These are phyloP conservation scores for Allacma fusca DNA, from an alignment of 2,888 invertebrate genomes.

Conservation along the genomic window DNA sequence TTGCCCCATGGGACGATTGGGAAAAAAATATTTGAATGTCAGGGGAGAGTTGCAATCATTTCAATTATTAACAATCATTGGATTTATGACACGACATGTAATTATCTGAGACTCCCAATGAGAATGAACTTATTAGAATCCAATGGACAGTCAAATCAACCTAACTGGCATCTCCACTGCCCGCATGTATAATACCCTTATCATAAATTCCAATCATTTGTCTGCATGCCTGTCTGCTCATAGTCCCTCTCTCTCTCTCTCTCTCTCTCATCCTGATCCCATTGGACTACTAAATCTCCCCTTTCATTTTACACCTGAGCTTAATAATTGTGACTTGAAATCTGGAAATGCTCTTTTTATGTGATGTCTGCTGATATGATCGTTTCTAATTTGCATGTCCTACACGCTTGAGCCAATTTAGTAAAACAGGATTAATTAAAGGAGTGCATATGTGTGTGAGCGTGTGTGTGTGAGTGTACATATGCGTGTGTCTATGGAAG, in stretches of 20 bases:
- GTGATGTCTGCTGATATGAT: background rate
- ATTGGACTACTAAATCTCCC: background rate
- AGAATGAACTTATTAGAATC: background rate
- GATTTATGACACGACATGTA: background rate
- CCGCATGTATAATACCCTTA: background rate
- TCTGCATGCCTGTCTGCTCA: background rate
- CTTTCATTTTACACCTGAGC: background rate
- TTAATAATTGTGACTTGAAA: background rate
- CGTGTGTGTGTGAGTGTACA: too few species aligned
- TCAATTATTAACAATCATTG: background rate
- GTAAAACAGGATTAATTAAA: background rate
- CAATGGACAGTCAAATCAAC: background rate
- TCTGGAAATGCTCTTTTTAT: slow-evolving; percentile 9
- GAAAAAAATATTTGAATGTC: too few species aligned
- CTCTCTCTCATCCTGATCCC: background rate
- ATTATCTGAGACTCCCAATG: background rate
- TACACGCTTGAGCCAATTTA: background rate
- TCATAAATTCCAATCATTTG: background rate
- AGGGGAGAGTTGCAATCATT: too few species aligned
- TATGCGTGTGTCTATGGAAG: too few species aligned
- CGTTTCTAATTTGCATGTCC: background rate
- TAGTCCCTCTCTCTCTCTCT: background rate
- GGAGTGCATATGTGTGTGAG: background rate
- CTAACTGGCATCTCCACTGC: background rate
- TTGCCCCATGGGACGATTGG: too few species aligned